Percentiles rank a stretch among this genome's conserved stretches.
Evolutionary conservation across 1,140 invertebrate genomes (phyloP).

Genomic region (Heliconius nattereri): DNA sequence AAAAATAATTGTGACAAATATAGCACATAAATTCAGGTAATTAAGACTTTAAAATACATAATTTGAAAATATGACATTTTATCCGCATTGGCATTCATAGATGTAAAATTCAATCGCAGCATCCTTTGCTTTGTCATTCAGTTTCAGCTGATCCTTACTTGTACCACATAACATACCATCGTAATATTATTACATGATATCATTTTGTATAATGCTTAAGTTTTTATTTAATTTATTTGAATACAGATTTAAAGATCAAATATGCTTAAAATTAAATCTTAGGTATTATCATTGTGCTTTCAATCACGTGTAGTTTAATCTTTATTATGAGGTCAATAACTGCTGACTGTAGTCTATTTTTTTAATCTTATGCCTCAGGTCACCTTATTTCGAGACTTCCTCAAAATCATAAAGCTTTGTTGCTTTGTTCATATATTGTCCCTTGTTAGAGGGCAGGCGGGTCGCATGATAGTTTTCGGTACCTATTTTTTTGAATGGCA

Average conservation of each 20-base stretch:
- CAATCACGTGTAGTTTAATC: slow-evolving; percentile 77
- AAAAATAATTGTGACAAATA: slow-evolving; percentile 81
- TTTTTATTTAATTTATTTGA: slow-evolving; percentile 23
- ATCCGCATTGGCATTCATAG: background rate
- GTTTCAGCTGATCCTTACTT: slow-evolving; percentile 45
- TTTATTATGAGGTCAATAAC: slow-evolving; percentile 78
- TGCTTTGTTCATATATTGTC: background rate
- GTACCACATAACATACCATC: slow-evolving; percentile 59
- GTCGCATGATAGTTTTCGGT: slow-evolving; percentile 20
- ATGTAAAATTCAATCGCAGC: slow-evolving; percentile 34
- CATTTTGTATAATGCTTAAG: slow-evolving; percentile 8
- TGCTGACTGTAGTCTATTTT: slow-evolving; percentile 64
- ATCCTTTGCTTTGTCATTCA: slow-evolving; percentile 44
- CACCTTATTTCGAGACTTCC: slow-evolving; percentile 11
- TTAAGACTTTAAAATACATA: slow-evolving; percentile 53
- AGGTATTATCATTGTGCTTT: slow-evolving; percentile 61
- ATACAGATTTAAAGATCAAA: background rate
- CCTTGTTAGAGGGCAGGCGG: slow-evolving; percentile 23
- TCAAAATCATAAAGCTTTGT: slow-evolving; percentile 17
- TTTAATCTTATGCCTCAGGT: slow-evolving; percentile 40
- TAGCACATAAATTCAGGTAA: slow-evolving; percentile 75
- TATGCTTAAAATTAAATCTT: background rate
- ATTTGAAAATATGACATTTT: slow-evolving; percentile 14
- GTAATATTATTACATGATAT: slow-evolving; percentile 53
- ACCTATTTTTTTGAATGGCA: slow-evolving; percentile 33